Percentiles rank a stretch among this genome's conserved stretches.
Evolutionary conservation across 1,140 invertebrate genomes (phyloP).

Genomic region (Venustaconcha ellipsiformis): DNA sequence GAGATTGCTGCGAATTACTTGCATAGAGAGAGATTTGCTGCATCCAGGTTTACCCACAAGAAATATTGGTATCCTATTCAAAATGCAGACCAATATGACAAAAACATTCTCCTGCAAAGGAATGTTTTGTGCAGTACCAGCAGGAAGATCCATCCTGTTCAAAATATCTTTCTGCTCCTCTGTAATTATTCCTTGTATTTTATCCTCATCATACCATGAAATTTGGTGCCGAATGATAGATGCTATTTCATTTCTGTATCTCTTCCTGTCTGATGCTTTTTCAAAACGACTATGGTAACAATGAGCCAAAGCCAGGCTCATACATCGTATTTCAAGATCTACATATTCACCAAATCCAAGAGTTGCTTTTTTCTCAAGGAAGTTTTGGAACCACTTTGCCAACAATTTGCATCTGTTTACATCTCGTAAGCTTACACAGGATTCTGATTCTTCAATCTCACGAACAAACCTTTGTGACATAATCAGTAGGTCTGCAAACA

Average conservation of each 20-base stretch:
- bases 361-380: slow-evolving; percentile 12
- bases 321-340: slow-evolving; percentile 16
- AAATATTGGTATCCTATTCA: slow-evolving; percentile 52
- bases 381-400: slow-evolving; percentile 30
- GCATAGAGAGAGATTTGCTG: slow-evolving; percentile 57
- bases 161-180: slow-evolving; percentile 28
- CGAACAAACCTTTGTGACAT: slow-evolving; percentile 34
- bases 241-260: slow-evolving; percentile 30
- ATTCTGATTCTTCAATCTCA: slow-evolving; percentile 6
- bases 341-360: too few species aligned
- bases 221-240: slow-evolving; percentile 6
- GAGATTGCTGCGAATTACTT: slow-evolving; percentile 49
- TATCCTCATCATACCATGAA: neutral
- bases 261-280: slow-evolving; percentile 14
- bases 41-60: slow-evolving; percentile 62
- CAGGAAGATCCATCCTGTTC: slow-evolving; percentile 27
- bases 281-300: slow-evolving; percentile 51
- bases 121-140: slow-evolving; percentile 38
- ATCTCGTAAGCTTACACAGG: slow-evolving; percentile 40
- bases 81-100: slow-evolving; percentile 57
- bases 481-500: slow-evolving; percentile 17
- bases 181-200: slow-evolving; percentile 15
- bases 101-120: slow-evolving; percentile 60
- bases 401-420: slow-evolving; percentile 29
- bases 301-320: slow-evolving; percentile 45